Evolutionary conservation across 2,888 invertebrate genomes (phyloP), one percentile per base, ranked within the genome.

Genomic region (Polyploca ridens): DNA sequence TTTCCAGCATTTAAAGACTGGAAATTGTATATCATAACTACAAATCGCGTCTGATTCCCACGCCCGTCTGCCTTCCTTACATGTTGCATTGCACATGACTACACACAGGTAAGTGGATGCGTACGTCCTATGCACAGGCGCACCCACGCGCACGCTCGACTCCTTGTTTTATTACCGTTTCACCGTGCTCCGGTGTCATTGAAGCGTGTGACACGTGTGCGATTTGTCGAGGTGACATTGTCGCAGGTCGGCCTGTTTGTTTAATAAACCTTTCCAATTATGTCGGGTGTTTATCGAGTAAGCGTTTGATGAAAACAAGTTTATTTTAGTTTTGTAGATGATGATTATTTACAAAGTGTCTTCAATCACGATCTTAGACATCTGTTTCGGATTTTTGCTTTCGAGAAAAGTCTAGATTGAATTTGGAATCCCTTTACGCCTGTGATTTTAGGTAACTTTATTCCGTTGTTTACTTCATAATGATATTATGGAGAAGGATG

Each of bases 181-280:
- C 54, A 54, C 19, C 19, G 54, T 19, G 54, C 54, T 16, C 54
- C 19, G 19, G 19, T 19, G 54, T 19, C 19, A 54, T 19, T 19
- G 54, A 19, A 3, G 54, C 54, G 54, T 54, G 54, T 19, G 54
- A 54, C 54, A 54, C 54, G n/a, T 19, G 54, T 54, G 54, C 54
- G 54, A 54, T 54, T 54, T 54, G 19, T 54, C 54, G 16, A 10
- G 54, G 19, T 54, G 54, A 54, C 54, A 54, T 54, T 54, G 54
- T 54, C 54, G 54, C 54, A 46, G 46, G 46, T n/a, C 54, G n/a
- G 19, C 4, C 16, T 19, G 19, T 54, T 54, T 46, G 46, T 46
- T 54, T 54, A 19, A 54, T 54, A 54, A 49, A 6, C 54, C 14
- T 54, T 49, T 54, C 54, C 19, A 19, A 54, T 54, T 54, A 19